Percentiles rank a stretch among this genome's conserved stretches.
Conservation (phyloP, 1,140 invertebrate genomes). For the Aphaenogaster rudis region DNA sequence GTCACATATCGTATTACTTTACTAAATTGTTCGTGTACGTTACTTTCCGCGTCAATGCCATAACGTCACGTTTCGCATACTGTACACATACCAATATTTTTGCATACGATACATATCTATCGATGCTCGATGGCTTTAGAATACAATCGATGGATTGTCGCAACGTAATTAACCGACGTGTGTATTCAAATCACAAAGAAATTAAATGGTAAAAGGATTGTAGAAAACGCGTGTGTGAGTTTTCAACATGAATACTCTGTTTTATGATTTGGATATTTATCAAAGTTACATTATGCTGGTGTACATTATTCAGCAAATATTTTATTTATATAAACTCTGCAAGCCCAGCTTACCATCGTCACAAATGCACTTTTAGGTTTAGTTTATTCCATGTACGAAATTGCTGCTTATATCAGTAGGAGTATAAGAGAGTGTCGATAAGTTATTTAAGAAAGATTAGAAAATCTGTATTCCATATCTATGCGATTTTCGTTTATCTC, state of each 20-base stretch:
- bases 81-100: neutral
- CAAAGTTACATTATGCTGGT: conserved; percentile 70
- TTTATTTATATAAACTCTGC: conserved; percentile 77
- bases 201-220: neutral
- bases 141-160: neutral
- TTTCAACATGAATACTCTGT: conserved; percentile 40
- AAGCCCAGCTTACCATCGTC: conserved; percentile 78
- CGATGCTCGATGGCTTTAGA: neutral
- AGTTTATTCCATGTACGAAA: conserved; percentile 68
- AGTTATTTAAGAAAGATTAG: conserved; percentile 74
- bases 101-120: neutral
- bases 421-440: conserved; percentile 72
- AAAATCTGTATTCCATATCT: conserved; percentile 71
- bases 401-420: conserved; percentile 74
- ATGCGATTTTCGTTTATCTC: conserved; percentile 63
- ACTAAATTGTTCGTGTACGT: neutral
- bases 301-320: conserved; percentile 72
- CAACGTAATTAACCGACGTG: neutral
- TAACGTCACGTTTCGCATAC: neutral
- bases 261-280: conserved; percentile 58
- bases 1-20: neutral
- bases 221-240: conserved; percentile 16
- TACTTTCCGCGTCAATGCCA: neutral
- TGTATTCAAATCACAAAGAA: neutral
- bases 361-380: conserved; percentile 74